These are phyloP conservation scores for Gymnorhina tibicen DNA, from an alignment of 2,113 vertebrate genomes.

Conservation along the genomic window DNA sequence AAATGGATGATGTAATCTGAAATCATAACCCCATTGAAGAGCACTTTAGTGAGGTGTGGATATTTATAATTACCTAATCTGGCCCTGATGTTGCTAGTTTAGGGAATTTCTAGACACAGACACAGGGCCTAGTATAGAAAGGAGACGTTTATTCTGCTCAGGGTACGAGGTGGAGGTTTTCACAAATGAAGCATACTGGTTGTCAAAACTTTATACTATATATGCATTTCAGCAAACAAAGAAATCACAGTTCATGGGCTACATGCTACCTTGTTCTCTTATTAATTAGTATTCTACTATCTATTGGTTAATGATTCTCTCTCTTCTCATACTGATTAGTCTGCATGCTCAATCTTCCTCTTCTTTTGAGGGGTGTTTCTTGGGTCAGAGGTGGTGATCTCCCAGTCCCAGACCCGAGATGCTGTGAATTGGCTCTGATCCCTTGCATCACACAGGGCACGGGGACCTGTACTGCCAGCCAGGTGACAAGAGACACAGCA, in stretches of 20 bases:
- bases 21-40: neutral
- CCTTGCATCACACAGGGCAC: neutral
- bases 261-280: too few species aligned
- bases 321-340: neutral
- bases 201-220: neutral
- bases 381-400: neutral
- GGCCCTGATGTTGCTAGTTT: neutral
- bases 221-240: neutral
- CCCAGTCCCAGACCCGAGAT: accelerated
- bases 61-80: neutral
- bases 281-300: too few species aligned
- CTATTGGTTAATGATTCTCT: neutral
- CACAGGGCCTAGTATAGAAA: neutral
- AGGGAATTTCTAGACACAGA: neutral
- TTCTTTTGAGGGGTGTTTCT: neutral
- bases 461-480: neutral
- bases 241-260: neutral
- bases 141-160: neutral
- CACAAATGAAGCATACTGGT: neutral
- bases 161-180: neutral
- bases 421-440: neutral
- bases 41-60: neutral
- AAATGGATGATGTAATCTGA: neutral
- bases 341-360: neutral
- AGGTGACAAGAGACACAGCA: neutral